Evolutionary conservation across 2,797 vertebrate species (phyloP).

Genomic region (Paramormyrops hopkinsi): DNA sequence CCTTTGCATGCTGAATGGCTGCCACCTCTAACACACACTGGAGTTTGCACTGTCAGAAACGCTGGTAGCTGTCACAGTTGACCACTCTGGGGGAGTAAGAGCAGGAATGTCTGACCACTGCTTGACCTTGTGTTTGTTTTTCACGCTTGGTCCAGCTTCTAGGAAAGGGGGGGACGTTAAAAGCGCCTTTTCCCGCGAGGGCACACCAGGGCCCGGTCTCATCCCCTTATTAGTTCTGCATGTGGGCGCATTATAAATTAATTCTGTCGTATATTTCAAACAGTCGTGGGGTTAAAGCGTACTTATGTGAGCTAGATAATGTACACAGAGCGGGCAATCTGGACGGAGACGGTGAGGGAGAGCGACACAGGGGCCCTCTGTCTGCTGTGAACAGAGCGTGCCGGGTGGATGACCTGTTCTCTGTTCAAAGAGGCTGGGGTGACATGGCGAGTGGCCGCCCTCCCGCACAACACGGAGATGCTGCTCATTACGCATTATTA

Average conservation of each 20-base stretch:
- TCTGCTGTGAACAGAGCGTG: neutral
- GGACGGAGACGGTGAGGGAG: neutral
- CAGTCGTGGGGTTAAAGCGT: constrained; percentile 28
- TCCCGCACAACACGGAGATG: neutral
- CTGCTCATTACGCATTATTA: constrained; percentile 9
- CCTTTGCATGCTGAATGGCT: neutral
- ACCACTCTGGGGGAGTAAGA: constrained; percentile 47
- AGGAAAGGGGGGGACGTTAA: neutral
- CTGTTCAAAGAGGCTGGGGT: neutral
- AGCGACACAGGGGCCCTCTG: neutral
- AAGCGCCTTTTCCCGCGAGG: neutral
- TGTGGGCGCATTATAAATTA: constrained; percentile 36
- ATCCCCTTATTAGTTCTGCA: constrained; percentile 36
- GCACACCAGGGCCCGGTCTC: neutral
- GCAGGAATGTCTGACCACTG: constrained; percentile 17
- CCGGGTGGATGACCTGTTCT: constrained; percentile 2
- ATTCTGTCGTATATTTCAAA: constrained; percentile 42
- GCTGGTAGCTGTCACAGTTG: constrained; percentile 59
- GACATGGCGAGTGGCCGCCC: neutral
- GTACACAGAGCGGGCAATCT: constrained; percentile 36
- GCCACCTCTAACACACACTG: constrained; percentile 28
- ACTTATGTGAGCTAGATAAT: constrained; percentile 32
- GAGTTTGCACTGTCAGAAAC: constrained; percentile 55
- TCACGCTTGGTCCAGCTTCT: constrained; percentile 18
- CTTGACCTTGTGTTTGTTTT: constrained; percentile 15